phyloP scores from a whole-genome alignment of 1,140 invertebrate species.

The Calliphora vicina region DNA sequence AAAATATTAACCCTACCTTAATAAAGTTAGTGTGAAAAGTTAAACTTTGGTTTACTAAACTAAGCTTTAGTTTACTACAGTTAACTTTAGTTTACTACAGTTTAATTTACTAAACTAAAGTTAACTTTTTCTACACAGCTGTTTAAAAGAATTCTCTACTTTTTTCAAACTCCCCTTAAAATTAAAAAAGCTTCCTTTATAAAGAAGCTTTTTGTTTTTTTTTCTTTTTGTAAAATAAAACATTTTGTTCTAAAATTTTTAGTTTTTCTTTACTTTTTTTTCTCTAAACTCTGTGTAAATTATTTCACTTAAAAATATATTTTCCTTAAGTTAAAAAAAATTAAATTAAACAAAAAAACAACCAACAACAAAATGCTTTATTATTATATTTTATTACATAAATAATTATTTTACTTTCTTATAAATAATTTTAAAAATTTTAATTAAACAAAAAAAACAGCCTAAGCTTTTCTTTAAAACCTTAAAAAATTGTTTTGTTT shows the following conservation, averaged over 20 bases:
- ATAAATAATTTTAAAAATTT: no score
- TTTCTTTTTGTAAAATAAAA: not conserved
- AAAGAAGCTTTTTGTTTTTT: not conserved
- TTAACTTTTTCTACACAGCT: not conserved
- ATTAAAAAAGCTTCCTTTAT: not conserved
- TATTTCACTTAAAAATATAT: not conserved
- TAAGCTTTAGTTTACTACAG: no score
- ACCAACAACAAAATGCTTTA: slow-evolving; percentile 3
- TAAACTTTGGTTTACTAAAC: no score
- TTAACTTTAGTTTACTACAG: no score
- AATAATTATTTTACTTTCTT: slow-evolving; percentile 4
- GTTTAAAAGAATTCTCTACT: not conserved
- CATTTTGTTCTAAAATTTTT: not conserved
- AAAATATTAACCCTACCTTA: not conserved
- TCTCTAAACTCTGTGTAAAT: not conserved
- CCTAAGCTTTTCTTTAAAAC: not conserved
- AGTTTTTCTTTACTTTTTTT: not conserved
- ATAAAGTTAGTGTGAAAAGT: not conserved
- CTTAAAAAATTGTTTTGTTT: not conserved
- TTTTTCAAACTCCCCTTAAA: not conserved
- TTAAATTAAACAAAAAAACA: not conserved
- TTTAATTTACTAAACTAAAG: not conserved
- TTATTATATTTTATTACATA: not conserved
- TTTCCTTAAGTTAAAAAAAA: not conserved
- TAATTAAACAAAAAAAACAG: not conserved